phyloP scores from a whole-genome alignment of 2,797 vertebrate species.

The Acomys russatus region DNA sequence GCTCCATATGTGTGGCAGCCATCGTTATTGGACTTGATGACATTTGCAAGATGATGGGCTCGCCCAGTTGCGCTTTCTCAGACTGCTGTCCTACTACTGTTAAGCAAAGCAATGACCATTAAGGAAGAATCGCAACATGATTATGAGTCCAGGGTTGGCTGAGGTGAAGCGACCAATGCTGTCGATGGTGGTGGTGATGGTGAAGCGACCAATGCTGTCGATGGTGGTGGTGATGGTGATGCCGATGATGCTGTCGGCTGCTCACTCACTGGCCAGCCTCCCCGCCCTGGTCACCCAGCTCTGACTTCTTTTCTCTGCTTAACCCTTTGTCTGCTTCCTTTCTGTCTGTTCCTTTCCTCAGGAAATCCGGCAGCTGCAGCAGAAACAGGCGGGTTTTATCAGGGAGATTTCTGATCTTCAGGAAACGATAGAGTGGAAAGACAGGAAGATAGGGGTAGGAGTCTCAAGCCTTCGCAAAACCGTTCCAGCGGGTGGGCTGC shows the following conservation, averaged over 20 bases:
- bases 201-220: no score
- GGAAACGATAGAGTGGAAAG: conserved; percentile 99
- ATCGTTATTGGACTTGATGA: not conserved
- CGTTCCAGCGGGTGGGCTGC: not conserved
- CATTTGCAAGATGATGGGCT: not conserved
- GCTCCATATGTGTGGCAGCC: not conserved
- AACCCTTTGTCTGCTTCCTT: conserved; percentile 85
- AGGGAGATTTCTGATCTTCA: conserved; percentile 97
- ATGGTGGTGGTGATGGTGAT: no score
- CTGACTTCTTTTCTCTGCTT: conserved; percentile 67
- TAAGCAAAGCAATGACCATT: no score
- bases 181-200: no score
- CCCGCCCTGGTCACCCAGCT: rapidly evolving
- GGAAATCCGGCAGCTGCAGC: conserved; percentile 96
- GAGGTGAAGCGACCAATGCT: no score
- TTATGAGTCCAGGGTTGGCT: rapidly evolving
- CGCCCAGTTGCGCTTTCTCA: not conserved
- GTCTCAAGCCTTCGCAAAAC: not conserved
- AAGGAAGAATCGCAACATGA: rapidly evolving
- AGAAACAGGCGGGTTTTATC: conserved; percentile 94
- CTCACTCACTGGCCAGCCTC: rapidly evolving
- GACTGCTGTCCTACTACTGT: not conserved
- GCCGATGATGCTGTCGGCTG: rapidly evolving
- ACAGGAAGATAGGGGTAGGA: conserved; percentile 99
- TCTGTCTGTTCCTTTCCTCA: conserved; percentile 88